Percentiles rank a stretch among this genome's conserved stretches.
Evolutionary conservation across 2,888 invertebrate species (phyloP).

Genomic region (Melinaea marsaeus): DNA sequence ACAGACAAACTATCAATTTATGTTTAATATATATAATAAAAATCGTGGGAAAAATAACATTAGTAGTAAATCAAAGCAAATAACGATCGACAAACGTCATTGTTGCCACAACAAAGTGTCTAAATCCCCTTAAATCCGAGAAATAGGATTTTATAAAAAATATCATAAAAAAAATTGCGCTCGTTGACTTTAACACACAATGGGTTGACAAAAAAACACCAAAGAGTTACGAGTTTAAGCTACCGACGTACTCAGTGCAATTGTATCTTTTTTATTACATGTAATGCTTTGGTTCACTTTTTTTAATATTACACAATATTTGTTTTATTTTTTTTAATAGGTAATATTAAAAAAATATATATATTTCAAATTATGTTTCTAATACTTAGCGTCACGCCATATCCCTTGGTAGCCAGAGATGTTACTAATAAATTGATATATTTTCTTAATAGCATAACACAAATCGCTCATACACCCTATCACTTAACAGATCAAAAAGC

Average conservation of each 20-base stretch:
- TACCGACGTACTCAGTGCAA: slow-evolving; percentile 68
- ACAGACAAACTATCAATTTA: not conserved
- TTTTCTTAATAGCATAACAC: slow-evolving; percentile 16
- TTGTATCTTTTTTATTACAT: slow-evolving; percentile 49
- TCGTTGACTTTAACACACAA: slow-evolving; percentile 74
- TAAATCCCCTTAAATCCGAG: slow-evolving; percentile 76
- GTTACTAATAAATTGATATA: not conserved
- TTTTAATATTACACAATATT: slow-evolving; percentile 12
- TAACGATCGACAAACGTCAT: slow-evolving; percentile 67
- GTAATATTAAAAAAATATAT: not conserved
- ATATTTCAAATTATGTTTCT: not conserved
- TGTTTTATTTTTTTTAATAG: slow-evolving; percentile 13
- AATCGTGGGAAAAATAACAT: slow-evolving; percentile 56
- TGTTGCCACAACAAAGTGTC: slow-evolving; percentile 77
- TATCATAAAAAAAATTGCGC: slow-evolving; percentile 48
- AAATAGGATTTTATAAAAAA: slow-evolving; percentile 70
- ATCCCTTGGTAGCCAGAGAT: too few relatives aligned
- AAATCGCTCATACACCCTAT: slow-evolving; percentile 17
- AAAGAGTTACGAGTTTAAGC: slow-evolving; percentile 62
- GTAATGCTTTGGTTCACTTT: slow-evolving; percentile 23
- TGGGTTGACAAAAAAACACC: slow-evolving; percentile 50
- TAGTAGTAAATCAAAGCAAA: slow-evolving; percentile 69
- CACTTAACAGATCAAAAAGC: slow-evolving; percentile 40
- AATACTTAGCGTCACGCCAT: too few relatives aligned
- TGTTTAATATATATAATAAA: slow-evolving; percentile 5